Evolutionary conservation across 2,797 vertebrate species (phyloP), one percentile per base, ranked within the genome.

Genomic region (Bradypus variegatus): DNA sequence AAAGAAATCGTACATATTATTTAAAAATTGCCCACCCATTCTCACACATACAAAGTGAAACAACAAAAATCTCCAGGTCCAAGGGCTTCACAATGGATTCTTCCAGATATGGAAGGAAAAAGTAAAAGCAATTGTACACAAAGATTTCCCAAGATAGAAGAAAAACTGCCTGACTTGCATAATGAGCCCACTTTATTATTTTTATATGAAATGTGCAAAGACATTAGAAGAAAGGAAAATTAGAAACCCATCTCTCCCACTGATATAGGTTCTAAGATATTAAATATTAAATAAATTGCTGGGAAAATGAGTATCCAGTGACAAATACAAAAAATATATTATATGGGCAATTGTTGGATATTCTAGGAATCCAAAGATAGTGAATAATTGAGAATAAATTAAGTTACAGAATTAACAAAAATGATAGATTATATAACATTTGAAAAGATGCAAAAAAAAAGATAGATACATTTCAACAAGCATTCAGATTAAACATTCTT

Each of bases 91-190:
- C 33, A 27, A 10, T 18, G 64, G 76, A 81, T 86, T 64, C 79
- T 10, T 80, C 48, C 53, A 76, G 48, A 64, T 13, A 27, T 1
- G 14, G 77, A n/a, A 5, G 6, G 41, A 50, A 3, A 23, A 60
- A 15, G 23, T 2, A 7, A 18, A 38, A 12, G 27, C 12, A 8
- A 6, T 6, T 1, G 21, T 33, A 18, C 8, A 13, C 27, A 55
- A 33, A 23, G 25, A 65, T 77, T 87, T 58, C 36, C 3, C 21
- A 38, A 58, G 12, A 31, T 2, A 13, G 21, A 21, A 64, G 19
- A 36, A 41, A 31, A 38, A 3, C 18, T 3, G 12, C n/a, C 62
- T 33, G 11, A 13, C 11, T 25, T 18, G 1, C 9, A 16, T 4
- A 27, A 48, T 29, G n/a, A 64, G 41, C 6, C 70, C 81, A 76